phyloP scores from a whole-genome alignment of 2,113 vertebrate species.

The Chrysemys picta region DNA sequence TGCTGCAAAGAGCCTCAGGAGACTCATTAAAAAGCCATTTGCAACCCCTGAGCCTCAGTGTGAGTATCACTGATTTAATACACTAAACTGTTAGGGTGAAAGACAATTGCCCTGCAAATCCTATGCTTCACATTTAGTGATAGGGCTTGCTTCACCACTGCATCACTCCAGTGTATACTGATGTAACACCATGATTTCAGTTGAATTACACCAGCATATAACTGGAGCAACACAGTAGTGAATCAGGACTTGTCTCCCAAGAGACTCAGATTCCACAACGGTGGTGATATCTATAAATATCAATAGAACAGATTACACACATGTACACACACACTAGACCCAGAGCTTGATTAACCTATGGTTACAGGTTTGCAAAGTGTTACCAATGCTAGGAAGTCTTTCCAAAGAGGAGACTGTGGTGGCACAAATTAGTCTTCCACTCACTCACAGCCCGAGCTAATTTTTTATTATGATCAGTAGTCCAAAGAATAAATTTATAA shows the following conservation, averaged over 20 bases:
- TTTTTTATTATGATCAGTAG: neutral
- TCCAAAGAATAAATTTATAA: neutral
- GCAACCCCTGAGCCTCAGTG: no score
- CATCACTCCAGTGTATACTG: neutral
- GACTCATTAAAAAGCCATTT: no score
- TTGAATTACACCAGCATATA: neutral
- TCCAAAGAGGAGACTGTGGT: neutral
- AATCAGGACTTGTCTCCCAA: neutral
- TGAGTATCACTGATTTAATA: neutral
- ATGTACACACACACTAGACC: neutral
- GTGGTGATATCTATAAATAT: neutral
- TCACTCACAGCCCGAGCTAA: neutral
- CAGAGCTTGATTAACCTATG: neutral
- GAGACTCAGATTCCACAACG: neutral
- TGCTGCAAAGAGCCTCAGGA: no score
- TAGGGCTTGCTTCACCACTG: neutral
- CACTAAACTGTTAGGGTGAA: neutral
- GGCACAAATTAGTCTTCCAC: neutral
- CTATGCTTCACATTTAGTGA: neutral
- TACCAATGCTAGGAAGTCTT: neutral
- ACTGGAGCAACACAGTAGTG: neutral
- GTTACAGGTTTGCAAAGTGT: neutral
- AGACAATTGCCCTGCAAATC: no score
- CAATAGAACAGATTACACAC: neutral
- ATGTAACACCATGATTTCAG: neutral